Conservation (phyloP, 2,888 invertebrate species). For the Neoaliturus tenellus region DNA sequence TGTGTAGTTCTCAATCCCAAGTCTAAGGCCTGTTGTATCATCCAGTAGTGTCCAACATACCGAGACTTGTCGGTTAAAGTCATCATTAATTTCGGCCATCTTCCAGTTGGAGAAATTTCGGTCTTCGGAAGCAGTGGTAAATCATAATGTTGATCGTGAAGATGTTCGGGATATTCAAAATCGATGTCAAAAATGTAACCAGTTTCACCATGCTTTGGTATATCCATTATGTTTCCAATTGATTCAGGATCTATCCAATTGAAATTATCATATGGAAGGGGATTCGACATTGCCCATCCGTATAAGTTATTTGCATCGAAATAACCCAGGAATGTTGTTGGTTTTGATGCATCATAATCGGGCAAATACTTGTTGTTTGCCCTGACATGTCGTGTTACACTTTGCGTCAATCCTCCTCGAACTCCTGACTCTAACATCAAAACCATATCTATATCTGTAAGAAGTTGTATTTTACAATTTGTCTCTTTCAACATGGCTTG, state of each 20-base stretch:
- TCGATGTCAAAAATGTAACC: no score
- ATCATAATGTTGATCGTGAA: no score
- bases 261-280: slow-evolving; percentile 53
- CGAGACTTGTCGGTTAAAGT: no score
- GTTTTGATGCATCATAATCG: slow-evolving; percentile 49
- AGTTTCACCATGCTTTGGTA: no score
- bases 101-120: no score
- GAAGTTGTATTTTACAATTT: slow-evolving; percentile 51
- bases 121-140: no score
- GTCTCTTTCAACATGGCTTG: slow-evolving; percentile 56
- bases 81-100: no score
- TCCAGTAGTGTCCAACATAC: no score
- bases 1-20: no score
- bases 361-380: slow-evolving; percentile 50
- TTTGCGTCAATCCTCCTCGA: slow-evolving; percentile 54
- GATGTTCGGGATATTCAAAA: no score
- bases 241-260: slow-evolving; percentile 47
- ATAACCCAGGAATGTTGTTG: slow-evolving; percentile 14
- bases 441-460: slow-evolving; percentile 58
- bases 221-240: no score
- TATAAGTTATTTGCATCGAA: slow-evolving; percentile 59
- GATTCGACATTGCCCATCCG: slow-evolving; percentile 30
- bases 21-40: no score
- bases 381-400: slow-evolving; percentile 42
- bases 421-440: slow-evolving; percentile 60